phyloP scores from a whole-genome alignment of 2,113 vertebrate species.

The human (Homo sapiens) region DNA sequence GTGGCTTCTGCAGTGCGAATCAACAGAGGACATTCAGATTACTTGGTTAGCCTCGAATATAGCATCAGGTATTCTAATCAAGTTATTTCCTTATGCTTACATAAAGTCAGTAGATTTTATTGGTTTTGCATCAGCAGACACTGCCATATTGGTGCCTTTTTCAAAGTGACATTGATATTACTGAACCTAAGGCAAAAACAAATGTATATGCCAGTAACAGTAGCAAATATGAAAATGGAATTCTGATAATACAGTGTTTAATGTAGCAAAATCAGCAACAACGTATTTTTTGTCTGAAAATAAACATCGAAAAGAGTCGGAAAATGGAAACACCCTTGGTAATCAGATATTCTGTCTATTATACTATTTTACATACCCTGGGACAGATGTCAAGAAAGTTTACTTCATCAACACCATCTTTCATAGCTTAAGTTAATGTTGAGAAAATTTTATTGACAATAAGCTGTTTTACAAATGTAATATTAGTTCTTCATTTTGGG shows the following conservation, averaged over 20 bases:
- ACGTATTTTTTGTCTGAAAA: not conserved
- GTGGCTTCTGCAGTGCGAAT: not conserved
- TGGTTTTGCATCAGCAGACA: not conserved
- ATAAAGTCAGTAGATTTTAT: not conserved
- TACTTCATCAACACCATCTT: not conserved
- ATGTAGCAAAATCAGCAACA: not conserved
- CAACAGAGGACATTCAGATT: not conserved
- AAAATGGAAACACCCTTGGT: not conserved
- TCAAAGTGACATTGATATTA: not conserved
- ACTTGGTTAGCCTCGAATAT: not conserved
- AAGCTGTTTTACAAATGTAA: conserved; percentile 18
- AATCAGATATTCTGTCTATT: not conserved
- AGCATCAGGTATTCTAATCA: not conserved
- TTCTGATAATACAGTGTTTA: not conserved
- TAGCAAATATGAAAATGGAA: not conserved
- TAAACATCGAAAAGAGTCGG: not conserved
- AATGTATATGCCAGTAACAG: not conserved
- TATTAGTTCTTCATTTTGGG: not conserved
- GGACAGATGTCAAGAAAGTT: not conserved
- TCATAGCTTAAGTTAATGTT: not conserved
- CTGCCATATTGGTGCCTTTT: not conserved
- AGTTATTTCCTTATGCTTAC: not conserved
- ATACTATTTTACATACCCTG: not conserved
- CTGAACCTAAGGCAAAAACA: conserved; percentile 21
- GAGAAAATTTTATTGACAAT: not conserved